Conservation (phyloP, 2,888 invertebrate species). For the Chamaedrilus cognettii region DNA sequence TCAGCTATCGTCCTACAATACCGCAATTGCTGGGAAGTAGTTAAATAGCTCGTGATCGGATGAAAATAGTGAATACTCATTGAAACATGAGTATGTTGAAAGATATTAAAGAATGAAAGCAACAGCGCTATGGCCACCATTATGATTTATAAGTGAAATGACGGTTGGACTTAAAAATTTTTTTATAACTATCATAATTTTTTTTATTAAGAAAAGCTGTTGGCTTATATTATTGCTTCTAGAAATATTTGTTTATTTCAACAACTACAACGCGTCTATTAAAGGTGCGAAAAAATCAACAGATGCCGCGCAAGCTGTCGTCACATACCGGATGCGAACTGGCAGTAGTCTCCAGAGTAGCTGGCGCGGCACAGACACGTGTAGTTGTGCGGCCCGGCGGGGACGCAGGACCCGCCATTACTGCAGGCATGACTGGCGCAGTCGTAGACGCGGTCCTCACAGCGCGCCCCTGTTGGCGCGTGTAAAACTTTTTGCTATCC, state of each 20-base stretch:
- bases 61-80: not conserved
- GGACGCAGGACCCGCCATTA: conserved; percentile 40
- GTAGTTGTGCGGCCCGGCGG: conserved; percentile 38
- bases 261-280: too few species aligned
- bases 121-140: too few species aligned
- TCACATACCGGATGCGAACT: conserved; percentile 39
- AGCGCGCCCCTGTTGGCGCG: conserved; percentile 27
- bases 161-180: too few species aligned
- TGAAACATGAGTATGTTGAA: not conserved
- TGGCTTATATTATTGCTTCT: too few species aligned
- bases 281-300: too few species aligned
- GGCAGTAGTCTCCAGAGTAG: conserved; percentile 42
- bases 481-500: too few species aligned
- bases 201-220: too few species aligned
- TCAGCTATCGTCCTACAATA: too few species aligned
- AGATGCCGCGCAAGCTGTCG: too few species aligned
- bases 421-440: conserved; percentile 38
- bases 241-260: too few species aligned
- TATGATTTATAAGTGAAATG: too few species aligned
- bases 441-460: conserved; percentile 31
- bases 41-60: not conserved
- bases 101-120: not conserved
- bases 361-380: conserved; percentile 40
- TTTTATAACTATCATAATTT: too few species aligned
- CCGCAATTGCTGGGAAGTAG: not conserved